These are phyloP conservation scores for Syncerus caffer DNA, from an alignment of 2,797 vertebrate genomes.

Conservation along the genomic window DNA sequence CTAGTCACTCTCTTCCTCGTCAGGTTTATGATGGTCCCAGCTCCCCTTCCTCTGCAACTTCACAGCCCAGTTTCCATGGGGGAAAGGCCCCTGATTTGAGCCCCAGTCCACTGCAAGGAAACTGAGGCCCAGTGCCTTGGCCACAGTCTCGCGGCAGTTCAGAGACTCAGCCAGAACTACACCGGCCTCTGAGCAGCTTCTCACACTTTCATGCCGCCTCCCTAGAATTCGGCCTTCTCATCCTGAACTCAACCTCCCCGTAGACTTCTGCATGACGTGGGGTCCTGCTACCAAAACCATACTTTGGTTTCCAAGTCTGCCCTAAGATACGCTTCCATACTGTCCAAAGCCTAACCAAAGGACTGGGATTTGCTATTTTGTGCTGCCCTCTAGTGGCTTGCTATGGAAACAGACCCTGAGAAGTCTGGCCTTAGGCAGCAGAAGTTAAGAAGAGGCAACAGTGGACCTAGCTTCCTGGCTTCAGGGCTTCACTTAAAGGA, in stretches of 20 bases:
- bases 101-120: neutral
- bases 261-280: neutral
- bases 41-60: neutral
- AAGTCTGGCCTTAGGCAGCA: neutral
- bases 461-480: neutral
- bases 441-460: neutral
- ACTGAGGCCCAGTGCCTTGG: neutral
- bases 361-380: conserved; percentile 29
- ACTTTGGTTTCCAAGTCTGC: neutral
- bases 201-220: neutral
- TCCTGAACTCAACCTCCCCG: neutral
- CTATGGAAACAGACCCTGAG: neutral
- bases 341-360: neutral
- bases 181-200: neutral
- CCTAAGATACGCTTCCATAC: neutral
- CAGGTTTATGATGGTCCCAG: neutral
- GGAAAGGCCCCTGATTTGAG: neutral
- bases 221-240: neutral
- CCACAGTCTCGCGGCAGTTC: neutral
- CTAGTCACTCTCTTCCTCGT: too few species aligned
- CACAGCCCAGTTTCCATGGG: neutral
- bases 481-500: neutral
- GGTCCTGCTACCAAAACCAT: neutral
- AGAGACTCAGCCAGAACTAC: neutral
- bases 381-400: conserved; percentile 15